Percentiles rank a stretch among this genome's conserved stretches.
These are phyloP conservation scores for Onchidella celtica DNA, from an alignment of 2,888 invertebrate species.

Conservation along the genomic window DNA sequence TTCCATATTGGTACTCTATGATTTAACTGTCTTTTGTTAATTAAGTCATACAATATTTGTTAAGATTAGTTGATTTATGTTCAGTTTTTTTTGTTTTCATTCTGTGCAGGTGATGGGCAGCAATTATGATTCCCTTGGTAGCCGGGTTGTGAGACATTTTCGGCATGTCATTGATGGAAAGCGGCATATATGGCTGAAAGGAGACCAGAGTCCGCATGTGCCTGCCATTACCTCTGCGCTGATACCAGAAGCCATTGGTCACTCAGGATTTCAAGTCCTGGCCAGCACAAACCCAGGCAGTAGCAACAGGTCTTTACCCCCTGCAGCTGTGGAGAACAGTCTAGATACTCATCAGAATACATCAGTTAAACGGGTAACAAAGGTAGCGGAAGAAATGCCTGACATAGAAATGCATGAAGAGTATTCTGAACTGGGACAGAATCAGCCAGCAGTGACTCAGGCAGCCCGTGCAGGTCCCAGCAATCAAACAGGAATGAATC, in stretches of 20 bases:
- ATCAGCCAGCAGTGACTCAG: no score
- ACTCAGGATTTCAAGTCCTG: no score
- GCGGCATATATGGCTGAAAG: slow-evolving; percentile 73
- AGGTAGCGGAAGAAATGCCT: no score
- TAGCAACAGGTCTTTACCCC: background rate
- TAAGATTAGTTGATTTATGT: no score
- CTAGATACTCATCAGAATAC: background rate
- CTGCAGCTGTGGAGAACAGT: background rate
- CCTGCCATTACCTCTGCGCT: background rate
- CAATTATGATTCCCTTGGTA: slow-evolving; percentile 75
- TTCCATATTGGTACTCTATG: no score
- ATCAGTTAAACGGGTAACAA: background rate
- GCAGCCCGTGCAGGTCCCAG: no score
- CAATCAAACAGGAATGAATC: background rate
- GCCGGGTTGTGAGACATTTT: slow-evolving; percentile 74
- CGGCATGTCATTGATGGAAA: slow-evolving; percentile 72
- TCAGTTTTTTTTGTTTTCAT: background rate
- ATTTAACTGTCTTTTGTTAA: no score
- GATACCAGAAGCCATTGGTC: background rate
- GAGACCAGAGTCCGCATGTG: slow-evolving; percentile 59
- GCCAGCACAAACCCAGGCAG: no score
- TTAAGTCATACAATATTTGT: no score
- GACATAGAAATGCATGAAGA: no score
- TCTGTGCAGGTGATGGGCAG: slow-evolving; percentile 74
- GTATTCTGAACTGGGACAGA: no score